Evolutionary conservation across 2,888 invertebrate species (phyloP).

Genomic region (Drosophila affinis): DNA sequence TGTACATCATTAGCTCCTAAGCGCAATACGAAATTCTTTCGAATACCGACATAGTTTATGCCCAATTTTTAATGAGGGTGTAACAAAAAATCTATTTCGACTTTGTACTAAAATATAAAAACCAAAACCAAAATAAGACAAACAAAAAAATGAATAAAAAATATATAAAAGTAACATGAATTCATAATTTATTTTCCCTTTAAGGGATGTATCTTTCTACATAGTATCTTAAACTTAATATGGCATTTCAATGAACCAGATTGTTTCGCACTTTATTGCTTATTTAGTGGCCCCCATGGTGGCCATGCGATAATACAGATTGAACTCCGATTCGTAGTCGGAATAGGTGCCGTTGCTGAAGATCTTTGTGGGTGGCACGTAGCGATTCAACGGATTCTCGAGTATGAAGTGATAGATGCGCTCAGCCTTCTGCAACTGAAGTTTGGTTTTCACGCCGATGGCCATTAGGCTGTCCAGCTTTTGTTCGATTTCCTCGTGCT

Average conservation of each 20-base stretch:
- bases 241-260: too few relatives aligned
- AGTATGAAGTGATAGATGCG: constrained; percentile 79
- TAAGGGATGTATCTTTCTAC: background rate
- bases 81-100: constrained; percentile 63
- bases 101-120: constrained; percentile 62
- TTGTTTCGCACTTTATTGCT: background rate
- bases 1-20: constrained; percentile 62
- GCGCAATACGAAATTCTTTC: constrained; percentile 56
- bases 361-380: constrained; percentile 75
- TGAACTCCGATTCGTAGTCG: constrained; percentile 82
- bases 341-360: constrained; percentile 79
- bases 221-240: background rate
- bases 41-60: constrained; percentile 40
- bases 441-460: constrained; percentile 68
- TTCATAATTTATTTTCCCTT: background rate
- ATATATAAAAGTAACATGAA: constrained; percentile 44
- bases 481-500: constrained; percentile 80
- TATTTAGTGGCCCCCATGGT: constrained; percentile 55
- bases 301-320: constrained; percentile 84
- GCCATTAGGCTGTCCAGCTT: constrained; percentile 80
- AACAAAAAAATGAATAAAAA: constrained; percentile 52
- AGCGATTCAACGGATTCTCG: constrained; percentile 80
- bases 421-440: constrained; percentile 68
- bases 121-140: constrained; percentile 49
- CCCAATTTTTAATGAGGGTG: constrained; percentile 66